Evolutionary conservation across 2,113 vertebrate genomes (phyloP).

Genomic region (Channa argus): DNA sequence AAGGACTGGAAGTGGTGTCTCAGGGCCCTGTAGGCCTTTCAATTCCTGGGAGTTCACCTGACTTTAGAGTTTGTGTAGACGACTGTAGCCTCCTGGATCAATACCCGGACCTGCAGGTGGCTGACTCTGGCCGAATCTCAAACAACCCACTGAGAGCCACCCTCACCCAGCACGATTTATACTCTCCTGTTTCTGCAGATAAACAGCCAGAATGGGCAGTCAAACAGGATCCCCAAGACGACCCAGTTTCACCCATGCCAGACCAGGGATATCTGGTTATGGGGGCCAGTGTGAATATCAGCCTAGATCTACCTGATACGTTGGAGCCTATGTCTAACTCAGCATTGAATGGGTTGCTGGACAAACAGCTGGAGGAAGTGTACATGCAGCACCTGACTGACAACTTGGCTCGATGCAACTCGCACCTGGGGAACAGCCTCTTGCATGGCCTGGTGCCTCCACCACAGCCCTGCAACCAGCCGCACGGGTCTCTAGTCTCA

Average conservation of each 20-base stretch:
- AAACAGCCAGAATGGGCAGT: neutral
- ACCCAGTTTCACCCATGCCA: slow-evolving; percentile 3
- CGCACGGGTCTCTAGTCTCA: slow-evolving; percentile 60
- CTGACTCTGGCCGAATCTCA: slow-evolving; percentile 53
- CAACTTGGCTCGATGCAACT: slow-evolving; percentile 84
- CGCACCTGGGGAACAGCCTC: slow-evolving; percentile 84
- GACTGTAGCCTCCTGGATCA: slow-evolving; percentile 85
- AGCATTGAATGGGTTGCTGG: slow-evolving; percentile 87
- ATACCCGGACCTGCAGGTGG: slow-evolving; percentile 84
- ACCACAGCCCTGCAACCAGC: slow-evolving; percentile 77
- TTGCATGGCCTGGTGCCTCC: slow-evolving; percentile 81
- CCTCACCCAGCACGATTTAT: neutral
- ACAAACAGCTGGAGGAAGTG: slow-evolving; percentile 89
- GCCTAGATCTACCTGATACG: slow-evolving; percentile 55
- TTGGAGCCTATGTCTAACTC: slow-evolving; percentile 89
- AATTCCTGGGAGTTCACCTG: slow-evolving; percentile 73
- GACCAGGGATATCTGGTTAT: slow-evolving; percentile 81
- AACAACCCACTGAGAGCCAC: slow-evolving; percentile 15
- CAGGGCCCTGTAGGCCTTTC: slow-evolving; percentile 47
- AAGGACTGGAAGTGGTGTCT: slow-evolving; percentile 29
- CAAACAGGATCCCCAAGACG: slow-evolving; percentile 6
- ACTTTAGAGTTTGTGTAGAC: slow-evolving; percentile 69
- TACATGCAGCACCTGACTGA: slow-evolving; percentile 91
- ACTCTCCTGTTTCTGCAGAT: neutral
- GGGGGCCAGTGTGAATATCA: slow-evolving; percentile 80